These are phyloP conservation scores for Thereva unica DNA, from an alignment of 2,888 invertebrate species.

Conservation along the genomic window DNA sequence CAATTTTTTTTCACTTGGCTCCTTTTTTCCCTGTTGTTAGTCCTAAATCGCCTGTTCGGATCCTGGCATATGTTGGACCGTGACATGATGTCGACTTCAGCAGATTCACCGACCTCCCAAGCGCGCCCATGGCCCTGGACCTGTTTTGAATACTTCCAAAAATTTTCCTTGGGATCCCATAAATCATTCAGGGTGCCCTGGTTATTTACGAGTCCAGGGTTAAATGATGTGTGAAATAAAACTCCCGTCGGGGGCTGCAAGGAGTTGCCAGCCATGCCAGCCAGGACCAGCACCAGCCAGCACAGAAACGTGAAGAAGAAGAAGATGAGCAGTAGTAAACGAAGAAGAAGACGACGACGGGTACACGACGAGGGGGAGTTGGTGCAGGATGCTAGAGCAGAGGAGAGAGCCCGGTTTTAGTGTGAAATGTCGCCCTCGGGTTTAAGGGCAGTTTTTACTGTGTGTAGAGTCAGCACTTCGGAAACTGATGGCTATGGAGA, in stretches of 20 bases:
- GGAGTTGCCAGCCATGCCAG: not conserved
- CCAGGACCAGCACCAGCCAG: no score
- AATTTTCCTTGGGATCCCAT: constrained; percentile 12
- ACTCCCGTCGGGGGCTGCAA: constrained; percentile 1
- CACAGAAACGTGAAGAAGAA: not conserved
- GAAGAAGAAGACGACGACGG: no score
- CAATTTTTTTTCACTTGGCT: not conserved
- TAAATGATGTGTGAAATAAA: constrained; percentile 34
- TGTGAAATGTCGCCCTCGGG: constrained; percentile 3
- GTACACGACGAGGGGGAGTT: no score
- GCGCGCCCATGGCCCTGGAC: not conserved
- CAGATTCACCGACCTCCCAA: constrained; percentile 15
- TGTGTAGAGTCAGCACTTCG: not conserved
- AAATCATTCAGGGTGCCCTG: constrained; percentile 24
- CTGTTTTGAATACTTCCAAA: constrained; percentile 24
- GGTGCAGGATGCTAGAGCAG: no score
- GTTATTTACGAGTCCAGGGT: constrained; percentile 24
- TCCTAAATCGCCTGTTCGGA: constrained; percentile 9
- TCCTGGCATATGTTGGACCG: constrained; percentile 27
- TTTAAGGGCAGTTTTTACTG: constrained; percentile 1
- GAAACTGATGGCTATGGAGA: no score
- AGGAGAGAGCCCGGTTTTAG: not conserved
- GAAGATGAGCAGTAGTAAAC: not conserved
- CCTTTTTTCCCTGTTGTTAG: not conserved
- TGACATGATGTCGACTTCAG: constrained; percentile 16